Evolutionary conservation across 1,140 invertebrate species (phyloP).

Genomic region (Nasonia vitripennis): DNA sequence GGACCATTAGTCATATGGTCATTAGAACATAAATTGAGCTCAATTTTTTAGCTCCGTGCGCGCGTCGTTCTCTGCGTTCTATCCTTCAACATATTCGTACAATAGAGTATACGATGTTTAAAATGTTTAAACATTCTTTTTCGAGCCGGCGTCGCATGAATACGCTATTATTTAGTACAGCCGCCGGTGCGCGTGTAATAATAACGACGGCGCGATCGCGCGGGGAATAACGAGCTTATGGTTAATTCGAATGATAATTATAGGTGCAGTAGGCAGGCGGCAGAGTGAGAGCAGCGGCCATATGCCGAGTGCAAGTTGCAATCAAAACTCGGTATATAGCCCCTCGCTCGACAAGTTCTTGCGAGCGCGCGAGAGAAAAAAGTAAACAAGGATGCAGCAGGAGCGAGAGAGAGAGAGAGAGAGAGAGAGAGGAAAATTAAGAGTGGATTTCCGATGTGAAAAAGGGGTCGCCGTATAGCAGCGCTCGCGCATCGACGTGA

Average conservation of each 20-base stretch:
- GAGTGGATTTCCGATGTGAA: neutral
- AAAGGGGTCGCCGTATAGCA: neutral
- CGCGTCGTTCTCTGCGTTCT: neutral
- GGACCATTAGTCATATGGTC: conserved; percentile 27
- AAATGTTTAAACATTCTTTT: neutral
- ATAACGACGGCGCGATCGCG: conserved; percentile 26
- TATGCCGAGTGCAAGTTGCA: conserved; percentile 48
- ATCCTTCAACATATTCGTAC: neutral
- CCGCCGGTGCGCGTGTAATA: neutral
- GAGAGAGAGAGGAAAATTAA: neutral
- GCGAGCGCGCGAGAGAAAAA: neutral
- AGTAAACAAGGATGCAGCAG: conserved; percentile 5
- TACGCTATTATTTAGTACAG: conserved; percentile 48
- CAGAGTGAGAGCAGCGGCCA: neutral
- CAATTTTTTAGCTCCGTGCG: conserved; percentile 18
- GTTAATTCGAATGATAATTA: conserved; percentile 51
- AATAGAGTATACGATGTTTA: neutral
- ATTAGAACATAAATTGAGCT: conserved; percentile 41
- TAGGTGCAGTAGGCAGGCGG: conserved; percentile 23
- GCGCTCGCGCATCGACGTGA: neutral
- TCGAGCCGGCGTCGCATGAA: neutral
- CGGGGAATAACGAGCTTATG: conserved; percentile 48
- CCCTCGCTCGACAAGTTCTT: conserved; percentile 19
- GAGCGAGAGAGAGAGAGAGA: neutral
- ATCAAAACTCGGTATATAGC: conserved; percentile 46